Percentiles rank a stretch among this genome's conserved stretches.
Conservation (phyloP, 2,797 vertebrate genomes). For the Sebastes umbrosus region DNA sequence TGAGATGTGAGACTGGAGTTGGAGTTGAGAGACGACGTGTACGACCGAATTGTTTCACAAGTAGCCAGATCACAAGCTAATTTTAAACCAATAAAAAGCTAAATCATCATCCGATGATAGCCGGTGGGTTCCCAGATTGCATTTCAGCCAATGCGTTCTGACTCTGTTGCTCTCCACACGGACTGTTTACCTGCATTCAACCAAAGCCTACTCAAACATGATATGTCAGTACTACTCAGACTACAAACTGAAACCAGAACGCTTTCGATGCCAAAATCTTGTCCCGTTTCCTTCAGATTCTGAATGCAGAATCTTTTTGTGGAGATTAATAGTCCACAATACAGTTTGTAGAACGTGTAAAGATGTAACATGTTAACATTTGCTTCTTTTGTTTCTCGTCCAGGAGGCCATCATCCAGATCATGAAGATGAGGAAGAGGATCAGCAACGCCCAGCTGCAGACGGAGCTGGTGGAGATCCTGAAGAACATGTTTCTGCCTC, state of each 20-base stretch:
- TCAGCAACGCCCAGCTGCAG: conserved; percentile 97
- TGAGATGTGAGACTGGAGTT: too few relatives aligned
- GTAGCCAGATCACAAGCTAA: too few relatives aligned
- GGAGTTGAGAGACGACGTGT: too few relatives aligned
- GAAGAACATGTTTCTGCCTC: conserved; percentile 99
- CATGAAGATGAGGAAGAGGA: conserved; percentile 99
- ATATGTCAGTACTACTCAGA: not conserved
- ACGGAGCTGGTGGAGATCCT: conserved; percentile 99
- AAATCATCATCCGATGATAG: not conserved
- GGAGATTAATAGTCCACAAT: too few relatives aligned
- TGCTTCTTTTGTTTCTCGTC: not conserved
- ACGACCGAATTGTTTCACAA: too few relatives aligned
- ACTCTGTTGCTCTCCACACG: not conserved
- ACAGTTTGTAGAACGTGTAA: not conserved
- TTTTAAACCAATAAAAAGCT: too few relatives aligned
- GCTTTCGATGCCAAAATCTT: not conserved
- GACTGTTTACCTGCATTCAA: not conserved
- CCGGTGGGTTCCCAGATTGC: not conserved
- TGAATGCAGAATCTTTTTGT: not conserved
- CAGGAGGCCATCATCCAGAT: conserved; percentile 99
- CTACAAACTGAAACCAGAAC: not conserved
- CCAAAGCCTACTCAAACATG: not conserved
- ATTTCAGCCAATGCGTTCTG: not conserved
- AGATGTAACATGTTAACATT: not conserved
- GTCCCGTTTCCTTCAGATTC: not conserved